Percentiles rank a stretch among this genome's conserved stretches.
Evolutionary conservation across 2,888 invertebrate species (phyloP).

Genomic region (Tanypteryx hageni): DNA sequence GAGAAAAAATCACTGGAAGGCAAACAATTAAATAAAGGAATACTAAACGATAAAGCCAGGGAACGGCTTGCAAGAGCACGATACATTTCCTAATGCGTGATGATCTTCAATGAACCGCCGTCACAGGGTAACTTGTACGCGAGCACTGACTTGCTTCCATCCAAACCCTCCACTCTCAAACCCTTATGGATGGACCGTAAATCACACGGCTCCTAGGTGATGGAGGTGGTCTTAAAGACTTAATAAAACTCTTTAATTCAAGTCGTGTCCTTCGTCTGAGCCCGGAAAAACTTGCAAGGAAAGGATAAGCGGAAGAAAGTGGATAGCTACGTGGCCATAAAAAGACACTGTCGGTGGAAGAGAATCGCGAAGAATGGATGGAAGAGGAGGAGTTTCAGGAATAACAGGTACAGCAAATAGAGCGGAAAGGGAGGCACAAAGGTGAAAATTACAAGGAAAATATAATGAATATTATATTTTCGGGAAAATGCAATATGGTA

Average conservation of each 20-base stretch:
- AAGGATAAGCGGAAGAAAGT: slow-evolving; percentile 23
- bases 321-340: neutral
- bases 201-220: neutral
- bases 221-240: neutral
- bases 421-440: neutral
- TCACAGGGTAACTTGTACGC: no score
- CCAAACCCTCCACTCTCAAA: neutral
- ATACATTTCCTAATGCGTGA: no score
- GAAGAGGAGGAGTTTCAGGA: slow-evolving; percentile 1
- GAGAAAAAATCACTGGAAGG: no score
- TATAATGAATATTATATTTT: no score
- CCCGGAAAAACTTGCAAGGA: neutral
- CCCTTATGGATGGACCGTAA: neutral
- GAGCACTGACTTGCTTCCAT: neutral
- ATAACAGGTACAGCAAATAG: neutral
- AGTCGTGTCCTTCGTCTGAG: neutral
- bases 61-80: no score
- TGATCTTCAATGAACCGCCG: no score
- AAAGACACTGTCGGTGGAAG: neutral
- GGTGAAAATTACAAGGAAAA: neutral
- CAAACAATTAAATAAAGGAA: no score
- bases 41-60: no score
- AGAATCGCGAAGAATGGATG: neutral
- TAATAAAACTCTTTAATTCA: slow-evolving; percentile 13
- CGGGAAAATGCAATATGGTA: no score